These are phyloP conservation scores for Erpetoichthys calabaricus DNA, from an alignment of 2,797 vertebrate species.

Conservation along the genomic window DNA sequence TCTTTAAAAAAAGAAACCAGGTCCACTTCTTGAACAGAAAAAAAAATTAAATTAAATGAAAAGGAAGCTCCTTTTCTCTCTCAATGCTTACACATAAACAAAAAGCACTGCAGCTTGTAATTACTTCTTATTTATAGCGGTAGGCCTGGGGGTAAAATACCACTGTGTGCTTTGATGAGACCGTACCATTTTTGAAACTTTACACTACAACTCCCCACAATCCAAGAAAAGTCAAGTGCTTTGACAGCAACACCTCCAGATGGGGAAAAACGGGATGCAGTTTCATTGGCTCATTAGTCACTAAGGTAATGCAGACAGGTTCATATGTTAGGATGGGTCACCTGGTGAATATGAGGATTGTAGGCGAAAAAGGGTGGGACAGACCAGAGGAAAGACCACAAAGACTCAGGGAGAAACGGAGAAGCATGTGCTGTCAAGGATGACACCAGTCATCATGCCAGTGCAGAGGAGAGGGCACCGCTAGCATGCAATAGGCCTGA, in stretches of 20 bases:
- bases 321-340: too few relatives aligned
- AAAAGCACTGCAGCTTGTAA: slow-evolving; percentile 17
- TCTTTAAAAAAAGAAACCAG: slow-evolving; percentile 15
- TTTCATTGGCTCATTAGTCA: slow-evolving; percentile 27
- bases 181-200: slow-evolving; percentile 21
- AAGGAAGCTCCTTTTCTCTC: slow-evolving; percentile 31
- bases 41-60: neutral
- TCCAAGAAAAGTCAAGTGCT: slow-evolving; percentile 16
- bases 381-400: too few relatives aligned
- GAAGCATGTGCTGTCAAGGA: too few relatives aligned
- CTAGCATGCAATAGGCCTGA: too few relatives aligned
- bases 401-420: too few relatives aligned
- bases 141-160: slow-evolving; percentile 20
- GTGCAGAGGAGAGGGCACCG: too few relatives aligned
- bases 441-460: too few relatives aligned
- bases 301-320: slow-evolving; percentile 6
- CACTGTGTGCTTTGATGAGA: slow-evolving; percentile 18
- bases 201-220: neutral
- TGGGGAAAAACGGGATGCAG: slow-evolving; percentile 23
- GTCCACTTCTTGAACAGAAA: slow-evolving; percentile 17
- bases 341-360: too few relatives aligned
- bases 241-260: slow-evolving; percentile 15
- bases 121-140: slow-evolving; percentile 26
- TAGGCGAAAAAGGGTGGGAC: too few relatives aligned
- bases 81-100: slow-evolving; percentile 20